Base-by-base conservation (phyloP, 1,140 invertebrate genomes). In the Argopecten irradians region DNA sequence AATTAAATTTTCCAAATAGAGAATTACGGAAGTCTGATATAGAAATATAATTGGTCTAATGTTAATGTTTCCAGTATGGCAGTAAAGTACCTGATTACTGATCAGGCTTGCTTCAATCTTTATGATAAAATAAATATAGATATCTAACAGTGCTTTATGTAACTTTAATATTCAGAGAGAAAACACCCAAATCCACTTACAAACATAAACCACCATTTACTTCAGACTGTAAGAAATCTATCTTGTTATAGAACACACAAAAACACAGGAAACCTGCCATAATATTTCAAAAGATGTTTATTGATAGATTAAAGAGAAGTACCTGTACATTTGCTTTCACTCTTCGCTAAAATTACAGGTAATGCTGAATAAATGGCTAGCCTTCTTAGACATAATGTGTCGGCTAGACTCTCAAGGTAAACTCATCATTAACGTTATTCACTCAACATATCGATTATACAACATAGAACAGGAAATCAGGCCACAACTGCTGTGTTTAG, bases 221-320 rank as follows among this genome's bases (percentile, higher is more conserved):
- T 7, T 16, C n/a, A 71, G 8, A 71, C 28, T 71, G 55, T 8
- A 46, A 46, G 43, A 46, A 46, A 46, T 11, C 43, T 19, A 19
- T 46, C 43, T 46, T 46, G 43, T 46, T 46, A 46, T 11, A 46
- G 43, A 5, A 16, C 43, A 46, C 43, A 46, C 13, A 11, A 46
- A 46, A 19, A 14, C 43, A 46, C n/a, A n/a, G n/a, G 43, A 46
- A 46, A 46, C 22, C 9, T 46, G n/a, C 55, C 28, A n/a, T n/a
- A 71, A 28, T 71, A 71, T 71, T 71, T 71, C 55, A 71, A 71
- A 71, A n/a, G 55, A 3, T 28, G 55, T n/a, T 71, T 28, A 71
- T 71, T 71, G 55, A 71, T 71, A 22, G n/a, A 71, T 71, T 71
- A 71, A n/a, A 71, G 55, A 71, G 28, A 28, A 71, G 55, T 71